A percentile compares a stretch with the other conserved stretches of the same genome.
phyloP scores from a whole-genome alignment of 2,797 vertebrate genomes.

The Lophius americanus region DNA sequence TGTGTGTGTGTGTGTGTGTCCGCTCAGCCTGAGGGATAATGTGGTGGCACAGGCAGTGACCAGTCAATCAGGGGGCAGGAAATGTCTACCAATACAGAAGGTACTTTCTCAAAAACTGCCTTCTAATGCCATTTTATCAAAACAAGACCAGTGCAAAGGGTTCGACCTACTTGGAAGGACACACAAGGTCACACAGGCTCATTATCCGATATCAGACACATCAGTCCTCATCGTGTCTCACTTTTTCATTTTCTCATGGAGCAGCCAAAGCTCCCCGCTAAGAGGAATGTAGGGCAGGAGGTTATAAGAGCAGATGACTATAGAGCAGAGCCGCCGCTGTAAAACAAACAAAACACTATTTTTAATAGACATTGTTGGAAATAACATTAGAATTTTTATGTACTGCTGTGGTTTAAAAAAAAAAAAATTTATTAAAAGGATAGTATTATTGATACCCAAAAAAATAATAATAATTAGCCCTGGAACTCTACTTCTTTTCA shows the following conservation, averaged over 20 bases:
- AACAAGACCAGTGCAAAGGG: conserved; percentile 30
- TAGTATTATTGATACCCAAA: background rate
- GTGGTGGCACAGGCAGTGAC: conserved; percentile 23
- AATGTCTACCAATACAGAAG: conserved; percentile 5
- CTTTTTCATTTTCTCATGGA: conserved; percentile 66
- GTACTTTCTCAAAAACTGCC: background rate
- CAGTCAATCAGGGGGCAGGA: conserved; percentile 23
- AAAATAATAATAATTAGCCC: background rate
- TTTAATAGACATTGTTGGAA: conserved; percentile 1
- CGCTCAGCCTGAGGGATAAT: conserved; percentile 13
- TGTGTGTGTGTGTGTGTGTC: background rate
- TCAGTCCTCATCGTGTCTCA: conserved; percentile 59
- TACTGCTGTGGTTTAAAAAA: background rate
- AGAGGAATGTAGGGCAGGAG: conserved; percentile 61
- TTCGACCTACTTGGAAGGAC: conserved; percentile 7
- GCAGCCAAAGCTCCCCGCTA: conserved; percentile 31
- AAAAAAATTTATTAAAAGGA: conserved; percentile 3
- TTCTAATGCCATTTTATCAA: conserved; percentile 9
- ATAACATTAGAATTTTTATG: background rate
- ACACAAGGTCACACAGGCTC: conserved; percentile 30
- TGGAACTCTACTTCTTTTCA: background rate
- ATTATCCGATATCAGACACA: conserved; percentile 20
- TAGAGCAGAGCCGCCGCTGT: conserved; percentile 23
- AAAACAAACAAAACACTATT: conserved; percentile 37
- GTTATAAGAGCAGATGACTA: conserved; percentile 36